Base-by-base conservation (phyloP, 2,797 vertebrate species). In the Pyrocephalus nanus region DNA sequence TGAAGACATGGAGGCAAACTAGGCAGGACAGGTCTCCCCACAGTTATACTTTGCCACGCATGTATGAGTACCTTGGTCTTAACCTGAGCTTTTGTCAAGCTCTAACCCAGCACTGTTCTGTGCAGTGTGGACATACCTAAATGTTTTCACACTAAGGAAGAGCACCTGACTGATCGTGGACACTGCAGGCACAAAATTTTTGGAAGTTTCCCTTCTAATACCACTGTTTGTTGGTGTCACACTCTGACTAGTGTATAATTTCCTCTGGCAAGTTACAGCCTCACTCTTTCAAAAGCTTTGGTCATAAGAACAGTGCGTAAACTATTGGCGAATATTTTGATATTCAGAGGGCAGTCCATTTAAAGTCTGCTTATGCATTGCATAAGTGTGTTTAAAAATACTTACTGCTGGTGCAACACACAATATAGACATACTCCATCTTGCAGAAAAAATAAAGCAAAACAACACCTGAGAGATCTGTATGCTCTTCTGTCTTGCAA, bases 341-440 rank as follows among this genome's bases (percentile, higher is more conserved):
- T 64, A 38, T 8, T 85, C 17, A 90, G 88, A 81, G 13, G 62
- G 60, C 10, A 73, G 45, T 55, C 38, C 26, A 27, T 38, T 88
- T 21, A 82, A 82, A 85, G 34, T 14, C 40, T 13, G 14, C 40
- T 40, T 40, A 30, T 27, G 29, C 43, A 88, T 40, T 85, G 73
- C 21, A 23, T 54, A 89, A 29, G n/a, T 85, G 3, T 36, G 30
- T 81, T 84, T 92, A 67, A 92, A 97, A 96, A 94, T 79, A 95
- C 45, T 81, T 60, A 34, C 18, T 43, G n/a, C 22, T 65, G 23
- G 23, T 21, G n/a, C 58, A 38, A 61, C 2, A 26, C 2, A 50
- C 4, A 38, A 48, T 34, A 84, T 16, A 62, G 8, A 45, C 9
- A 9, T 51, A 70, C 8, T 23, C 64, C 23, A 78, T 40, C 77